These are phyloP conservation scores for Scolopax mira DNA, from an alignment of 2,113 vertebrate genomes.

Conservation along the genomic window DNA sequence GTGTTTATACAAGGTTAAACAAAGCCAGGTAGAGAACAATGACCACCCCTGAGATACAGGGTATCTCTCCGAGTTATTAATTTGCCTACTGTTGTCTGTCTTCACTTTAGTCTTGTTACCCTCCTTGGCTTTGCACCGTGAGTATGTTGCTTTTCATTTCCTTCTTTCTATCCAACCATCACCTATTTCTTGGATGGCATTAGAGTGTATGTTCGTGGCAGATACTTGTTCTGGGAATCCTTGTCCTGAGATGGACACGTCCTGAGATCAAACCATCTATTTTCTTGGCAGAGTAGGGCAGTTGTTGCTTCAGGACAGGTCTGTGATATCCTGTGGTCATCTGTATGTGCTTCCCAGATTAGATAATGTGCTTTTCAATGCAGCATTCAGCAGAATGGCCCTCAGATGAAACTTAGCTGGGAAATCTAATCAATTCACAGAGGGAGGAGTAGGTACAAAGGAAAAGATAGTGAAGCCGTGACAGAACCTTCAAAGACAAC, in stretches of 20 bases:
- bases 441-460: conserved; percentile 35
- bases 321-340: conserved; percentile 8
- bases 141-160: conserved; percentile 9
- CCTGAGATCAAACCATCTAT: background rate
- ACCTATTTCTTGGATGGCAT: background rate
- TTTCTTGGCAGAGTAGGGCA: background rate
- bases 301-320: conserved; percentile 6
- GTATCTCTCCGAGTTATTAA: background rate
- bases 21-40: background rate
- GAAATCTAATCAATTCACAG: conserved; percentile 36
- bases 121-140: background rate
- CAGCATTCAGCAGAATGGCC: background rate
- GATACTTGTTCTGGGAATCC: background rate
- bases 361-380: conserved; percentile 5
- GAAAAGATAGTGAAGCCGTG: background rate
- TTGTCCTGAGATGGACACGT: background rate
- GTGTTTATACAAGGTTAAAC: background rate
- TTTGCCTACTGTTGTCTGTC: background rate
- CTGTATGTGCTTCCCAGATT: background rate
- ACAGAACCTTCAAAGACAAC: conserved; percentile 36
- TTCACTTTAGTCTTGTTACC: background rate
- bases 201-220: background rate
- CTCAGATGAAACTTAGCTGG: conserved; percentile 16
- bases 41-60: background rate
- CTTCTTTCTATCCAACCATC: background rate